phyloP scores from a whole-genome alignment of 2,113 vertebrate genomes.

The Uria lomvia region DNA sequence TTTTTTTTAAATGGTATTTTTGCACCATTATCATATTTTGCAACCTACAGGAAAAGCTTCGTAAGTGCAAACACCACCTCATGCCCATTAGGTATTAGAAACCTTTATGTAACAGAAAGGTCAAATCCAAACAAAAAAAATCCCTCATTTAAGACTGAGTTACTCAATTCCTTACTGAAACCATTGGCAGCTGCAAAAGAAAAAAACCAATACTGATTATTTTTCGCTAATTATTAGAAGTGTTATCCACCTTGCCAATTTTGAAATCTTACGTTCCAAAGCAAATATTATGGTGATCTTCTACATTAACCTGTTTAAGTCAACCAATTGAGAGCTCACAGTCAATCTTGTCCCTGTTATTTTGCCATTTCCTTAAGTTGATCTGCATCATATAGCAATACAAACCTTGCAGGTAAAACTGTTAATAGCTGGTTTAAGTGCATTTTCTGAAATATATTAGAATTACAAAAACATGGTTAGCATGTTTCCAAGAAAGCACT shows the following conservation, averaged over 20 bases:
- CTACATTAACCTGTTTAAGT: not conserved
- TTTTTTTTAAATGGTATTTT: not conserved
- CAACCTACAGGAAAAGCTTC: not conserved
- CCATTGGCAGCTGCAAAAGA: conserved; percentile 46
- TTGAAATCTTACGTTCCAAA: not conserved
- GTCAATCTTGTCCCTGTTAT: not conserved
- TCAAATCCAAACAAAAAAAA: not conserved
- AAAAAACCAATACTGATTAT: conserved; percentile 3
- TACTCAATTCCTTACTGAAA: conserved; percentile 37
- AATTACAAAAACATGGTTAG: conserved; percentile 83
- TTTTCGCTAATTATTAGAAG: not conserved
- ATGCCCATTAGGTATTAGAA: not conserved
- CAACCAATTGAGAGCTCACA: not conserved
- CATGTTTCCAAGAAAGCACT: conserved; percentile 73
- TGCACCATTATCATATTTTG: not conserved
- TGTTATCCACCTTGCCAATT: not conserved
- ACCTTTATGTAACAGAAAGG: not conserved
- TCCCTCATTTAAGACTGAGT: not conserved
- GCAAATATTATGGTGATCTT: not conserved
- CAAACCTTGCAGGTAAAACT: conserved; percentile 46
- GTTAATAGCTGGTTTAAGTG: conserved; percentile 54
- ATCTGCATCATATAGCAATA: not conserved
- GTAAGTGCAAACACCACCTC: not conserved
- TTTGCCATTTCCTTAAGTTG: not conserved
- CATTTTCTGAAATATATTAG: conserved; percentile 54